These are phyloP conservation scores for Lycaon pictus DNA, from an alignment of 2,113 vertebrate species.

Conservation along the genomic window DNA sequence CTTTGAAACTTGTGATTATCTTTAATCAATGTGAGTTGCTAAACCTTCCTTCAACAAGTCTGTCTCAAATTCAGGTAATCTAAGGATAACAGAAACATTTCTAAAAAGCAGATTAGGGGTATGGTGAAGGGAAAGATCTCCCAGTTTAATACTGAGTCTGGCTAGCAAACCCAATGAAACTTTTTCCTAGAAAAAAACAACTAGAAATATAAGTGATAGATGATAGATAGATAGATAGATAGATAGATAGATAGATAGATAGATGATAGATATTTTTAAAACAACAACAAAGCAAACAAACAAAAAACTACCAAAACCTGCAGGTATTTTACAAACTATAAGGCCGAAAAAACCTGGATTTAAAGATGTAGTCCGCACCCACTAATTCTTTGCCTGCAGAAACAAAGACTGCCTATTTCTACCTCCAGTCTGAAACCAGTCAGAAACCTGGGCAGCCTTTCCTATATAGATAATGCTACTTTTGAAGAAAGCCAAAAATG, in stretches of 20 bases:
- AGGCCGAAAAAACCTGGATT: neutral
- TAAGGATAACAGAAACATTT: neutral
- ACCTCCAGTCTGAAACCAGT: neutral
- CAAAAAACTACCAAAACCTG: neutral
- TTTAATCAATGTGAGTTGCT: slow-evolving; percentile 23
- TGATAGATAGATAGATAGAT: neutral
- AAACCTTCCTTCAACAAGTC: slow-evolving; percentile 5
- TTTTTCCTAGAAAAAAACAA: slow-evolving; percentile 21
- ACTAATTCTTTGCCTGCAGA: neutral
- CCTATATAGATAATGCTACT: neutral
- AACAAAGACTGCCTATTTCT: neutral
- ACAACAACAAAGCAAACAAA: neutral
- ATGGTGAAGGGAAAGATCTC: neutral
- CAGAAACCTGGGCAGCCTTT: neutral
- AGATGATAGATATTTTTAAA: neutral
- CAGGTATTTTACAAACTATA: neutral
- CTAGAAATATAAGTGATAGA: neutral
- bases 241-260: neutral
- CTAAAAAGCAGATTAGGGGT: neutral
- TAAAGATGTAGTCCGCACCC: neutral
- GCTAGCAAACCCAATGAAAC: neutral
- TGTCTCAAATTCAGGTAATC: neutral
- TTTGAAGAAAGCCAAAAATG: neutral
- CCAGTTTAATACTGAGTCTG: neutral
- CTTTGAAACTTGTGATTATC: slow-evolving; percentile 28